Evolutionary conservation across 2,888 invertebrate genomes (phyloP), one percentile per base, ranked within the genome.

Genomic region (Syritta pipiens): DNA sequence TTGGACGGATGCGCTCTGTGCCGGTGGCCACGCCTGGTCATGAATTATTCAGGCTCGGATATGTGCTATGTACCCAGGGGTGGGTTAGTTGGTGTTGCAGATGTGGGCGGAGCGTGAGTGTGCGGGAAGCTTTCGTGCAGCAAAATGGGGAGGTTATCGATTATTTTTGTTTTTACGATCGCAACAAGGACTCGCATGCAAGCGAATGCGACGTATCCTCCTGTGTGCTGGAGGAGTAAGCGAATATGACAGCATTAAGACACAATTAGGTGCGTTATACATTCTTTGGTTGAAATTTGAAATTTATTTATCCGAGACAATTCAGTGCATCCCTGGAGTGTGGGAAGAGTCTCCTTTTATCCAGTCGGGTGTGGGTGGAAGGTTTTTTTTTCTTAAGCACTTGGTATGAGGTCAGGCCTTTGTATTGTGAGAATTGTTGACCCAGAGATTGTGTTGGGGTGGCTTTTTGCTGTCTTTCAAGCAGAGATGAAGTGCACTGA

Each of bases 211-310:
- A 65, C 72, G 42, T 35, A 55, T 17, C 51, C 51, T 30, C n/a
- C n/a, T n/a, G 37, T 17, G 37, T 14, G 37, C 3, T 37, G 10
- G 37, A 37, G 24, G 55, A 55, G 32, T 55, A 55, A 55, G 44
- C 42, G 62, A 79, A 60, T 62, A 67, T 67, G 79, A 79, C 67
- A 72, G 55, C 55, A 72, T 72, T 67, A 67, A 60, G 60, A 67
- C 60, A 67, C 32, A 62, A 79, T 72, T 67, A 67, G 62, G 49
- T 79, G 72, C 65, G 49, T 79, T 74, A 49, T 17, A 44, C 40
- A 79, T 72, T 72, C 67, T 44, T 67, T 57, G 49, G 12, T 60
- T 72, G 49, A 67, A 60, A 67, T 49, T 67, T 55, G 19, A 72
- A 46, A 65, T 65, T 53, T 63, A 76, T 72, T 59, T 60, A 67